phyloP scores from a whole-genome alignment of 2,113 vertebrate genomes.

The Labeo rohita region DNA sequence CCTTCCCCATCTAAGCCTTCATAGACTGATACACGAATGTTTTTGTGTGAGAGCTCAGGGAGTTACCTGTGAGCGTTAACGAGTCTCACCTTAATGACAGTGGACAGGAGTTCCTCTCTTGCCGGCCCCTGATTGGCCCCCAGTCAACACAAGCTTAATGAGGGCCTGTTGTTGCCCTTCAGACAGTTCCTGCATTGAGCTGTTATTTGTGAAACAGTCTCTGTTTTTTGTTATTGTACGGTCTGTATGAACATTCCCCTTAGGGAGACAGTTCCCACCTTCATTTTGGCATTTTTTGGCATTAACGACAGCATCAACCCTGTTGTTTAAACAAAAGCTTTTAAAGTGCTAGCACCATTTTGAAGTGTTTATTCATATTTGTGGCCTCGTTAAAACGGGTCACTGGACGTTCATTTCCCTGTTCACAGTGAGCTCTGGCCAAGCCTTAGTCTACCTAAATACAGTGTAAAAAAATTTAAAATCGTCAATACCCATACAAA shows the following conservation, averaged over 20 bases:
- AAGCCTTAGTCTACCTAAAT: not conserved
- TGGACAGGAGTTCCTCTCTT: constrained; percentile 54
- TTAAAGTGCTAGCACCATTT: not conserved
- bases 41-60: constrained; percentile 43
- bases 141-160: constrained; percentile 56
- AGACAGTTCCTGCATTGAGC: constrained; percentile 35
- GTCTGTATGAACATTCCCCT: constrained; percentile 25
- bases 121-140: constrained; percentile 53
- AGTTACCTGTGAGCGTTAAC: constrained; percentile 58
- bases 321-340: constrained; percentile 17
- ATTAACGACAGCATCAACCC: constrained; percentile 2
- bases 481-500: not conserved
- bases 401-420: not conserved
- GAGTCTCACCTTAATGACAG: constrained; percentile 60
- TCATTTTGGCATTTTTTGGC: constrained; percentile 36
- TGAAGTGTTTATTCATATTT: constrained; percentile 12
- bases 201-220: constrained; percentile 61
- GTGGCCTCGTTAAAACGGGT: not conserved
- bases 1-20: not conserved
- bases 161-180: constrained; percentile 44
- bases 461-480: not conserved
- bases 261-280: not conserved
- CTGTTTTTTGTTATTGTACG: constrained; percentile 58
- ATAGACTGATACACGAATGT: constrained; percentile 25
- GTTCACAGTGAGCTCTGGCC: not conserved